These are phyloP conservation scores for Avahi laniger DNA, from an alignment of 2,797 vertebrate species.

Conservation along the genomic window DNA sequence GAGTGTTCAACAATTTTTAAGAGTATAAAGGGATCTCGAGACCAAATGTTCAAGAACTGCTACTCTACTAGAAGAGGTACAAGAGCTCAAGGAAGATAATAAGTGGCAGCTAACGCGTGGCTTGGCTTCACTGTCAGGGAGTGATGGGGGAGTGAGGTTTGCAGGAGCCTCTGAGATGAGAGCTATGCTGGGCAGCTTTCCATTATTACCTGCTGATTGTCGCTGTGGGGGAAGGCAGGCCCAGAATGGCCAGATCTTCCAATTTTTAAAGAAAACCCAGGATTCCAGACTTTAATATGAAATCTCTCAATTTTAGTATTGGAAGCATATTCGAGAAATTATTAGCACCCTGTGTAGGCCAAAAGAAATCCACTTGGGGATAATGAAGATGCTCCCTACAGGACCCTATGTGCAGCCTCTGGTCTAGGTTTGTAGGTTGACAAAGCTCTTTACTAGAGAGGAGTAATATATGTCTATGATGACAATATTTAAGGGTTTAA, in stretches of 20 bases:
- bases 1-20: neutral
- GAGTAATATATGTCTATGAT: neutral
- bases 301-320: neutral
- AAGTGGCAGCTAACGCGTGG: neutral
- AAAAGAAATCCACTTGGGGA: neutral
- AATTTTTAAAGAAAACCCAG: slow-evolving; percentile 10
- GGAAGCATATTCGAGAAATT: neutral
- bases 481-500: neutral
- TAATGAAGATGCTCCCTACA: neutral
- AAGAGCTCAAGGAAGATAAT: neutral
- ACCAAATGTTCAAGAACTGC: neutral
- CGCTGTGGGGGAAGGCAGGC: neutral
- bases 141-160: no score
- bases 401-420: neutral
- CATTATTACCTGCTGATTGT: neutral
- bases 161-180: neutral
- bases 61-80: neutral
- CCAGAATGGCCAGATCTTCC: neutral
- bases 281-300: neutral
- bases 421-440: neutral
- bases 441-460: neutral
- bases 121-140: no score
- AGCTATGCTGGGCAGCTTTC: neutral
- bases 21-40: neutral
- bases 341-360: neutral